Base-by-base conservation (phyloP, 1,140 invertebrate genomes). In the Arctopsyche grandis region DNA sequence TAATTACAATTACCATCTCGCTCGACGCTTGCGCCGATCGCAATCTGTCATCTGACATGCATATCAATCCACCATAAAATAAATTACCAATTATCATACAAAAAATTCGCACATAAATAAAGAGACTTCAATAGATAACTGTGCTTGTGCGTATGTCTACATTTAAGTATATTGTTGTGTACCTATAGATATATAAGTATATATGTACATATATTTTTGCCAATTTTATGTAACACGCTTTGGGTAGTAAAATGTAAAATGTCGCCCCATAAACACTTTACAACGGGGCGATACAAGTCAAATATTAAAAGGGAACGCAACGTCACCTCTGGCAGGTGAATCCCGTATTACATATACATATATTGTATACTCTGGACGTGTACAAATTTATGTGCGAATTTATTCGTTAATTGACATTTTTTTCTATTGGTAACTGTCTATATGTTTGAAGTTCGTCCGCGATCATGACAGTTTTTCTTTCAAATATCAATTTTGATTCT, bases 161-260 rank as follows among this genome's bases (percentile, higher is more conserved):
- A 66, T 16, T 21, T 12, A 7, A 5, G 48, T 52, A 52, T 26
- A 26, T 66, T 29, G 58, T 76, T 76, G 48, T 22, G 43, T 44
- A 21, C 26, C 66, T 52, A 66, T n/a, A n/a, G n/a, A n/a, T n/a
- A n/a, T n/a, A n/a, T n/a, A n/a, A n/a, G n/a, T n/a, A n/a, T n/a
- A n/a, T n/a, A n/a, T n/a, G n/a, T n/a, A n/a, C n/a, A n/a, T 82
- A 82, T 82, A 82, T 79, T 82, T 82, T 82, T 79, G 77, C 81
- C 79, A 82, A 80, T 80, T 82, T 82, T 80, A 82, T 80, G 81
- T 76, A 76, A 79, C 79, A 82, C 81, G 81, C 81, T 82, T 82
- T 74, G 26, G 79, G 79, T 73, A 79, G 74, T 82, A 82, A 82
- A 82, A 82, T 76, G 79, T 82, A 80, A 80, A 80, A 82, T 82